phyloP scores from a whole-genome alignment of 1,140 invertebrate species.

The Magallana ariakensis region DNA sequence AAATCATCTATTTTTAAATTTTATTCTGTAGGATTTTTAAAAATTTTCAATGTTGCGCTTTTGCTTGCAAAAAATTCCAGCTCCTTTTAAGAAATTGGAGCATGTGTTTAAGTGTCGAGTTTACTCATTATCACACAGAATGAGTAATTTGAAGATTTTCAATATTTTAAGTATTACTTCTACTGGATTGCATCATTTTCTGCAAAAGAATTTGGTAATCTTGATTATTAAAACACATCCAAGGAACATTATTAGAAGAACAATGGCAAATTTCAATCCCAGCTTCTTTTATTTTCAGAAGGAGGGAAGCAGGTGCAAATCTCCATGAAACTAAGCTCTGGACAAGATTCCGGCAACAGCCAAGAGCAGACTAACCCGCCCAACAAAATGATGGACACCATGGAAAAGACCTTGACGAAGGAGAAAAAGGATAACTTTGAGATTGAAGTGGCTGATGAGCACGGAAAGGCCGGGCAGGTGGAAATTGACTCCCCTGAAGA shows the following conservation, averaged over 20 bases:
- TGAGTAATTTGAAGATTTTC: too few species aligned
- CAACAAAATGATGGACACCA: constrained; percentile 36
- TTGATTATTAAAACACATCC: too few species aligned
- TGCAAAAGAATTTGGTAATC: too few species aligned
- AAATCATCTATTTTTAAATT: neutral
- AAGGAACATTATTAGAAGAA: too few species aligned
- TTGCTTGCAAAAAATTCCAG: too few species aligned
- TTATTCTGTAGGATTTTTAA: neutral
- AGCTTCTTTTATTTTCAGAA: constrained; percentile 45
- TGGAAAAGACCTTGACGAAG: neutral
- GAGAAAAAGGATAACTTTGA: constrained; percentile 57
- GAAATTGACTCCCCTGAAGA: constrained; percentile 67
- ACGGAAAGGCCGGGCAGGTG: constrained; percentile 66
- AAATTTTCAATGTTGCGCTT: too few species aligned
- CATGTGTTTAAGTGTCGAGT: too few species aligned
- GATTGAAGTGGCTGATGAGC: constrained; percentile 66
- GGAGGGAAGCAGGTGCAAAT: constrained; percentile 51
- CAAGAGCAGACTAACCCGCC: neutral
- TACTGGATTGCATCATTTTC: too few species aligned
- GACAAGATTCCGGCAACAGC: neutral
- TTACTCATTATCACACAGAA: too few species aligned
- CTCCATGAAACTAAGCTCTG: constrained; percentile 51
- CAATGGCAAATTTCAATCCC: too few species aligned
- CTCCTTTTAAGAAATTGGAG: too few species aligned
- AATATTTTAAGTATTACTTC: too few species aligned